Evolutionary conservation across 2,797 vertebrate species (phyloP).

Genomic region (Sebastes variabilis): DNA sequence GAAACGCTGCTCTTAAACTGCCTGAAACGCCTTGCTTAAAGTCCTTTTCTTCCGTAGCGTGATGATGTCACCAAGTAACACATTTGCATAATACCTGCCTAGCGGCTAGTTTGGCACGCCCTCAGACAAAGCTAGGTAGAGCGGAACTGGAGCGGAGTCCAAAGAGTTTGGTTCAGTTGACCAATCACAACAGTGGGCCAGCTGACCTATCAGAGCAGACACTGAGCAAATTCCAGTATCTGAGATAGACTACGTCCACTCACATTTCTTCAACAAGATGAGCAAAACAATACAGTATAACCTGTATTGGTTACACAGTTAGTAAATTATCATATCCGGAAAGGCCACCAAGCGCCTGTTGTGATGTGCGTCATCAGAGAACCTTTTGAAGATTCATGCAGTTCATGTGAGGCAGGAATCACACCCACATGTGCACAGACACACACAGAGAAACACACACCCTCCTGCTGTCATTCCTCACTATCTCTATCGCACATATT

Average conservation of each 20-base stretch:
- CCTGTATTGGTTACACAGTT: neutral
- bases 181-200: too few relatives aligned
- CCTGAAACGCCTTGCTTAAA: neutral
- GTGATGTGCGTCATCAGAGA: conserved; percentile 46
- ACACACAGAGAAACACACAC: conserved; percentile 1
- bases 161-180: neutral
- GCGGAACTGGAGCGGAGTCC: neutral
- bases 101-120: neutral
- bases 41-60: neutral
- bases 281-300: neutral
- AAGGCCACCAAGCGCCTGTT: conserved; percentile 3
- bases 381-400: conserved; percentile 30
- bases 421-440: conserved; percentile 24
- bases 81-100: too few relatives aligned
- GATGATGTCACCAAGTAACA: too few relatives aligned
- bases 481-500: conserved; percentile 25
- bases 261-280: neutral
- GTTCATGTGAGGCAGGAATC: conserved; percentile 37
- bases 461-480: neutral
- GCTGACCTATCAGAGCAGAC: too few relatives aligned
- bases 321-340: neutral
- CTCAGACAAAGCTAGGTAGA: neutral
- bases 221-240: neutral
- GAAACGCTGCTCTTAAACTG: neutral
- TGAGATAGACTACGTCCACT: neutral